phyloP scores from a whole-genome alignment of 2,113 vertebrate species.

The Numenius arquata region DNA sequence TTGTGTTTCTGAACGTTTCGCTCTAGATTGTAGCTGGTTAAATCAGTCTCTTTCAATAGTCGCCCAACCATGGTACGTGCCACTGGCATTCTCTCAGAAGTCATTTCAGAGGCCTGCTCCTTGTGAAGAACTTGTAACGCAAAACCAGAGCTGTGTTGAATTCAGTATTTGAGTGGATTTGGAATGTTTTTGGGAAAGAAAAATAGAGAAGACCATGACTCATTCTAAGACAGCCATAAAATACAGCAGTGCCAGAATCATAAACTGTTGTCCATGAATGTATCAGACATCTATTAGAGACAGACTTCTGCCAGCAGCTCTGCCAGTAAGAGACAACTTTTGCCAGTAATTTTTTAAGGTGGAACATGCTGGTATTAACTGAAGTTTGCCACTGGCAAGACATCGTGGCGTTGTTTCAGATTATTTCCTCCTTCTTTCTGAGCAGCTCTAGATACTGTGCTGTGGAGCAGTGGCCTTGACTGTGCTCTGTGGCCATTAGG shows the following conservation, averaged over 20 bases:
- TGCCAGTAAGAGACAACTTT: background rate
- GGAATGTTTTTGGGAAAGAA: background rate
- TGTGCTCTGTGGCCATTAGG: background rate
- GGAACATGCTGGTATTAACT: background rate
- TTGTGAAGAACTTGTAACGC: background rate
- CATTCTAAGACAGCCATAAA: conserved; percentile 6
- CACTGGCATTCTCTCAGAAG: background rate
- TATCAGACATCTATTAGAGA: conserved; percentile 2
- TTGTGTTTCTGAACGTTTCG: background rate
- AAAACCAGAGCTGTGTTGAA: background rate
- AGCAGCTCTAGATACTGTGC: background rate
- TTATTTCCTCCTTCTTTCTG: background rate
- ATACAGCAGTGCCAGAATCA: background rate
- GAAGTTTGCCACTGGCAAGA: background rate
- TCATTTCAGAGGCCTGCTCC: background rate
- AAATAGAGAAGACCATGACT: background rate
- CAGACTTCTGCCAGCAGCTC: background rate
- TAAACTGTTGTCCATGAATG: conserved; percentile 1
- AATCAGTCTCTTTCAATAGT: background rate
- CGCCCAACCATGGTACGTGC: accelerated
- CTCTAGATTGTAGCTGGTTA: background rate
- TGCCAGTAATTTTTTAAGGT: conserved; percentile 15
- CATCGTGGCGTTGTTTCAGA: background rate
- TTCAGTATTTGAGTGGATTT: background rate
- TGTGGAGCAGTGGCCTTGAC: background rate